Base-by-base conservation (phyloP, 2,113 vertebrate species). In the Dipodomys merriami region DNA sequence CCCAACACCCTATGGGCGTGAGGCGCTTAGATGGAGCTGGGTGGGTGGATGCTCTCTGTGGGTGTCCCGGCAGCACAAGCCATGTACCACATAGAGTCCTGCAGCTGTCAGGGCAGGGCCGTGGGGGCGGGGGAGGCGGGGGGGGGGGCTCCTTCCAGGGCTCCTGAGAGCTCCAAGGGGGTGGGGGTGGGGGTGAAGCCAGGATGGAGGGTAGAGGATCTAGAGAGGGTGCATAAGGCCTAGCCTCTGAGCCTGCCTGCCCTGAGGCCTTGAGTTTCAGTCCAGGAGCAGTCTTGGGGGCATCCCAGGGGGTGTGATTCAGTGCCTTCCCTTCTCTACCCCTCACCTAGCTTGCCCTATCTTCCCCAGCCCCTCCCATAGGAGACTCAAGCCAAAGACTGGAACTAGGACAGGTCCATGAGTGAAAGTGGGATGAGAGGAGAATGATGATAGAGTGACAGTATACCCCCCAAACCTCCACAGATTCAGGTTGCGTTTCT, bases 311-410 rank as follows among this genome's bases (percentile, higher is more conserved):
- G 44, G 18, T 46, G 27, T 83, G n/a, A 25, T 68, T 9, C 9
- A 7, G 30, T 53, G 29, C 57, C 35, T 81, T 95, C 91, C 97
- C 95, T 94, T 94, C 97, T 96, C 95, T 98, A 97, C 97, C 97
- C 91, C 90, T 86, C 91, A 93, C 88, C 79, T 93, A 96, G n/a
- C 94, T 39, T 94, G 5, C 98, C 97, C 95, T 97, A 96, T 98
- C 97, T 98, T 97, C 93, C 94, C 92, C 86, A 83, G 27, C 84
- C 82, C 77, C 78, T 18, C 27, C 22, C 12, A 67, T 35, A 76
- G 62, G 35, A 53, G 15, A 84, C 44, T 78, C 64, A 6, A 29
- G 64, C 67, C 77, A 67, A 68, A 84, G 77, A 11, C 57, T 68
- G 29, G 35, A 53, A 46, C 29, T 30, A 13, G 25, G 78, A 33